Base-by-base conservation (phyloP, 2,888 invertebrate species). In the Neuroscelio doddi region DNA sequence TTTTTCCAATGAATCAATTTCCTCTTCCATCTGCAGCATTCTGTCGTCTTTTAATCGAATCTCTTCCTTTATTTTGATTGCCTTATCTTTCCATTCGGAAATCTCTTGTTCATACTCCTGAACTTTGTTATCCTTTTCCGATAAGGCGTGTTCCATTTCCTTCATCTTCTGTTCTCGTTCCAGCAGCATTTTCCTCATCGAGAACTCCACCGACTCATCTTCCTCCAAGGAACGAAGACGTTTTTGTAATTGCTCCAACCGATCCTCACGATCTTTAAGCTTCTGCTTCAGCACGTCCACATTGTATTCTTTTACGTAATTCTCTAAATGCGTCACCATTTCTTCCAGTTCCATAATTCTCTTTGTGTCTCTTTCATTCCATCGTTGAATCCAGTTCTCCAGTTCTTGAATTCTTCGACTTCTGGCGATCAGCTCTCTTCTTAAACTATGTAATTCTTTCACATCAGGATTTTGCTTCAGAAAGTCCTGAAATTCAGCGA, bases 401-500 rank as follows among this genome's bases (percentile, higher is more conserved):
- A 85, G 70, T 66, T 87, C 69, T 81, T 70, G 68, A 15, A 81
- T 78, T n/a, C 76, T 63, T 1, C 67, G 64, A 24, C 74, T 69
- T 1, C 76, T 73, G 1, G 63, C 50, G n/a, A 59, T 62, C 1
- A 80, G 62, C 14, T 77, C 76, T 2, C 64, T 65, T 12, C 74
- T 77, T 9, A 82, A 63, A 29, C 81, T 77, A 26, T 81, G 82
- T 42, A 86, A 70, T 38, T 85, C 84, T 34, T 82, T 80, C 38
- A 86, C 84, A 46, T 86, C 86, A 0, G 86, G 84, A 69, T 86
- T 86, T 44, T 86, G 85, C 32, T 81, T 80, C 0, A 86, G 67
- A 14, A 82, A 82, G 34, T 79, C 78, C 45, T 82, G 90, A 73
- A 90, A 90, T 75, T 91, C 90, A 16, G 88, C 81, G 38, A 91